Evolutionary conservation across 2,797 vertebrate species (phyloP).

Genomic region (Channallabes apus): DNA sequence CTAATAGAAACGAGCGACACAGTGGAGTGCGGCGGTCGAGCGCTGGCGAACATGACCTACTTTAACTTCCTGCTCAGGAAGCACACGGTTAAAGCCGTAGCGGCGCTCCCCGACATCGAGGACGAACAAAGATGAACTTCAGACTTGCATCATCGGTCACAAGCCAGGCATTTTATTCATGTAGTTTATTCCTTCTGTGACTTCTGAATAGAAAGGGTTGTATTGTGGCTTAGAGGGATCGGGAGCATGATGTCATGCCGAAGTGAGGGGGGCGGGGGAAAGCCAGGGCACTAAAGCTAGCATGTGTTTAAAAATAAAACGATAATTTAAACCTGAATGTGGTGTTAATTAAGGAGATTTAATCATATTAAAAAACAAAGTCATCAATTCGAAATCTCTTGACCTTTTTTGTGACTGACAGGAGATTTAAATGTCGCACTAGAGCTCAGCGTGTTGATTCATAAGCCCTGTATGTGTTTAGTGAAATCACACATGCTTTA

Average conservation of each 20-base stretch:
- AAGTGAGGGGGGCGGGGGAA: no score
- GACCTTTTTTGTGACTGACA: neutral
- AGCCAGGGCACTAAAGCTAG: neutral
- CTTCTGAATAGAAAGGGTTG: conserved; percentile 3
- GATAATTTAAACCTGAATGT: no score
- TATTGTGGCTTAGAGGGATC: neutral
- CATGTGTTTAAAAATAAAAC: neutral
- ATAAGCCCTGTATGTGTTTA: neutral
- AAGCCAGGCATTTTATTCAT: neutral
- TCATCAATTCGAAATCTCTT: neutral
- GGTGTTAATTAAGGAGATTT: neutral
- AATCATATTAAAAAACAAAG: no score
- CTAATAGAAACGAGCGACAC: conserved; percentile 36
- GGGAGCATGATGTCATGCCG: neutral
- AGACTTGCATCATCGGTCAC: conserved; percentile 1
- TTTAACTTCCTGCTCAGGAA: conserved; percentile 18
- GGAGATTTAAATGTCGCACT: neutral
- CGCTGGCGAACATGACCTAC: conserved; percentile 2
- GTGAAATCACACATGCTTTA: conserved; percentile 1
- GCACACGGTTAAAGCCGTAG: neutral
- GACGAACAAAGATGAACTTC: conserved; percentile 1
- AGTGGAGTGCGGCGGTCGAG: neutral
- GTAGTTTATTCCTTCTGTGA: neutral
- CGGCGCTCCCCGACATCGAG: neutral
- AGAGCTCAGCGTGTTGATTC: neutral